These are phyloP conservation scores for Nysson spinosus DNA, from an alignment of 2,888 invertebrate genomes.

Conservation along the genomic window DNA sequence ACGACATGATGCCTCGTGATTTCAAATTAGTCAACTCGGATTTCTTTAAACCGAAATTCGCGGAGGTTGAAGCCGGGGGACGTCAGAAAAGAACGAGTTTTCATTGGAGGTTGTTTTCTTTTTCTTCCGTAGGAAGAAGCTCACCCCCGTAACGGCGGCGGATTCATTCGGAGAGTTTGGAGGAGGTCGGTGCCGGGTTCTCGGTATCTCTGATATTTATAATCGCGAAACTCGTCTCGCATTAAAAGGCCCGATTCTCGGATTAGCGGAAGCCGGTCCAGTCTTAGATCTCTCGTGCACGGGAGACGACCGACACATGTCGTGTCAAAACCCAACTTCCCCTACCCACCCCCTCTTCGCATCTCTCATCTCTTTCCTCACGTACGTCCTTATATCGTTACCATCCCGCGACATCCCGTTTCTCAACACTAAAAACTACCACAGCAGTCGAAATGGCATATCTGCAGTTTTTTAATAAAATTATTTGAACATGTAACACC, in stretches of 20 bases:
- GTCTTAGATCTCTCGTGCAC: conserved; percentile 76
- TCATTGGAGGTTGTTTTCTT: background rate
- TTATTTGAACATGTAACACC: no score
- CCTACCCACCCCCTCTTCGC: conserved; percentile 20
- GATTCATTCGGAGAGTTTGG: conserved; percentile 72
- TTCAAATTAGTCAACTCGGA: no score
- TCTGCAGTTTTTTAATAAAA: no score
- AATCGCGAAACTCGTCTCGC: conserved; percentile 75
- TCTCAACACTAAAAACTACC: no score
- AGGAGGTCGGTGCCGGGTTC: conserved; percentile 69
- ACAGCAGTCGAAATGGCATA: no score
- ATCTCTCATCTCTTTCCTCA: background rate
- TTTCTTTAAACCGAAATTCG: no score
- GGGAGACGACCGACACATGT: conserved; percentile 76
- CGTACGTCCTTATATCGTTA: conserved; percentile 34
- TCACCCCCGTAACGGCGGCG: conserved; percentile 40
- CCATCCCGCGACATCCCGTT: conserved; percentile 47
- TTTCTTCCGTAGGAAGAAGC: conserved; percentile 24
- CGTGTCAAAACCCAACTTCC: conserved; percentile 69
- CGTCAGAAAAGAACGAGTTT: background rate
- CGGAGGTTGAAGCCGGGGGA: background rate
- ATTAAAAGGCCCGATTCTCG: conserved; percentile 78
- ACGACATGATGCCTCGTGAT: no score
- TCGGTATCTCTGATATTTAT: conserved; percentile 77
- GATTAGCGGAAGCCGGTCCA: conserved; percentile 76